Evolutionary conservation across 1,140 invertebrate species (phyloP).

Genomic region (Caenorhabditis remanei): DNA sequence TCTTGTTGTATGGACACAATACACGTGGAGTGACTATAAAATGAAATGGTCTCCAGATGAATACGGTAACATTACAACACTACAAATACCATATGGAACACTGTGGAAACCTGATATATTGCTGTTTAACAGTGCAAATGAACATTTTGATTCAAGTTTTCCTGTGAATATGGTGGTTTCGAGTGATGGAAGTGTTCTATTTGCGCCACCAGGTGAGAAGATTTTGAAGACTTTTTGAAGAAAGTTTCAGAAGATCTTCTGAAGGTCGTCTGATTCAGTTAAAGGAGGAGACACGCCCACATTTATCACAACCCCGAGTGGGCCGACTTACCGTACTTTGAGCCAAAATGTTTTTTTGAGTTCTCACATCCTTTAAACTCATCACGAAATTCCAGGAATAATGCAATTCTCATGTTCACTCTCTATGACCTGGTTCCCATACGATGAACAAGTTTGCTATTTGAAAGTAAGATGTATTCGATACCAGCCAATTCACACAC

Average conservation of each 20-base stretch:
- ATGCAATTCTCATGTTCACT: constrained; percentile 59
- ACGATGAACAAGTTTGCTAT: constrained; percentile 80
- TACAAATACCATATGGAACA: constrained; percentile 85
- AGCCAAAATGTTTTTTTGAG: constrained; percentile 80
- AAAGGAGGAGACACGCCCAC: too few species aligned
- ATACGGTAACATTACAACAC: constrained; percentile 90
- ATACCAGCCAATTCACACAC: too few species aligned
- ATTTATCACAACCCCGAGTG: too few species aligned
- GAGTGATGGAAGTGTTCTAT: constrained; percentile 92
- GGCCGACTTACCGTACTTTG: too few species aligned
- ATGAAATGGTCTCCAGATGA: constrained; percentile 88
- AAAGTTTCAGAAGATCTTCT: too few species aligned
- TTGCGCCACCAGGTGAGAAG: constrained; percentile 86
- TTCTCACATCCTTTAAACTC: not conserved
- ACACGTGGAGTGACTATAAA: constrained; percentile 73
- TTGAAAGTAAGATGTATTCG: constrained; percentile 72
- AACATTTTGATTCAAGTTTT: constrained; percentile 97
- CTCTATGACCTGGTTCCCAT: constrained; percentile 78
- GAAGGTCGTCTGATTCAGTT: too few species aligned
- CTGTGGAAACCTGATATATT: constrained; percentile 75
- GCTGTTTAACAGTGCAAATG: constrained; percentile 85
- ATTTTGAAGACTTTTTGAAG: too few species aligned
- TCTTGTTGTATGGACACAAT: constrained; percentile 73
- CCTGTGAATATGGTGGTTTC: constrained; percentile 96
- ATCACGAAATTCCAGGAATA: constrained; percentile 19